phyloP scores from a whole-genome alignment of 2,113 vertebrate species.

The Azemiops feae region DNA sequence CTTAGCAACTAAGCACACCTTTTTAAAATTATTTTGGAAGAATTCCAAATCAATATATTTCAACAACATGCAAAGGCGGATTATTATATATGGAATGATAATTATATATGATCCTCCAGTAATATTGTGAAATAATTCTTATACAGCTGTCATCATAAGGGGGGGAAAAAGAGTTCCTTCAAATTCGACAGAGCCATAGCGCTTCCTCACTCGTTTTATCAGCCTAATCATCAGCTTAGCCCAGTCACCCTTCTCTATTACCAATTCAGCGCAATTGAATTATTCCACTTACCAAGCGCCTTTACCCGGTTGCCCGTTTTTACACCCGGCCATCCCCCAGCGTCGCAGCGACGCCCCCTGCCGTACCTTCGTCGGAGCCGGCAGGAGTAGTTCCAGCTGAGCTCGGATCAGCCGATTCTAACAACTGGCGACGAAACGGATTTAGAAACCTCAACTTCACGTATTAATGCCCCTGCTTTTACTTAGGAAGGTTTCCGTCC shows the following conservation, averaged over 20 bases:
- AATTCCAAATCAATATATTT: not conserved
- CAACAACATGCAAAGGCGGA: not conserved
- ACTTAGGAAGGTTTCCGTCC: no score
- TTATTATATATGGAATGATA: not conserved
- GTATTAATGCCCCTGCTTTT: not conserved
- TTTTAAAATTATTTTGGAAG: not conserved
- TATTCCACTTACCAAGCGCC: not conserved
- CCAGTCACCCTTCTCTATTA: not conserved
- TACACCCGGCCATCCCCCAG: not conserved
- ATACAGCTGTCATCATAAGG: not conserved
- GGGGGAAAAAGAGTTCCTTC: not conserved
- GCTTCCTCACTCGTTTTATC: not conserved
- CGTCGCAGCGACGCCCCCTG: constrained; percentile 52
- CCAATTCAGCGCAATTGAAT: not conserved
- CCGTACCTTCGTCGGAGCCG: not conserved
- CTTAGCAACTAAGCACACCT: not conserved
- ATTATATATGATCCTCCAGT: not conserved
- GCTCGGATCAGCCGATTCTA: no score
- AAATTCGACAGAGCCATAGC: not conserved
- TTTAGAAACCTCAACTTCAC: not conserved
- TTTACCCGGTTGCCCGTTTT: not conserved
- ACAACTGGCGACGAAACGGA: not conserved
- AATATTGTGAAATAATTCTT: not conserved
- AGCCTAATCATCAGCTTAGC: no score
- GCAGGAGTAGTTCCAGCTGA: not conserved